Percentiles rank a stretch among this genome's conserved stretches.
Conservation (phyloP, 2,888 invertebrate genomes). For the Ischnura elegans region DNA sequence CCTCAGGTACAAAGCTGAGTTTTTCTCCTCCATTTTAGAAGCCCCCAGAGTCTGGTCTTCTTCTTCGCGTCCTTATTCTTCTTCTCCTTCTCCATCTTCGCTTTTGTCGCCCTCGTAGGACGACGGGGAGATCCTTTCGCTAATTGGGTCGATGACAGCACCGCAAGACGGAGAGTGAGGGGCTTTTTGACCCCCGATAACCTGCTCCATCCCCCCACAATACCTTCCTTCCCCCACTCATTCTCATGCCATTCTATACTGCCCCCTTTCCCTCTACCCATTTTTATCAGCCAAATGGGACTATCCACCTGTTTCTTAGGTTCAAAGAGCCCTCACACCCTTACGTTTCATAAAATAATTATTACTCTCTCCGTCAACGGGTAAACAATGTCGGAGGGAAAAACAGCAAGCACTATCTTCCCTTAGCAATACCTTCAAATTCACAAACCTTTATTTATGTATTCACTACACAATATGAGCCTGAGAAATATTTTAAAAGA, state of each 20-base stretch:
- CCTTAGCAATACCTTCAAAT: too few species aligned
- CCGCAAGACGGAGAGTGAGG: background rate
- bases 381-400: too few species aligned
- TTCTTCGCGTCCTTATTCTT: background rate
- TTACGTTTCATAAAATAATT: too few species aligned
- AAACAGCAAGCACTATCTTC: too few species aligned
- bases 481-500: too few species aligned
- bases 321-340: background rate
- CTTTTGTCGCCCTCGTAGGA: background rate
- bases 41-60: background rate
- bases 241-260: too few species aligned
- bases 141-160: background rate
- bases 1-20: too few species aligned
- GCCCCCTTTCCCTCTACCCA: background rate
- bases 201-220: background rate
- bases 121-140: background rate
- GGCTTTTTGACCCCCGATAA: background rate
- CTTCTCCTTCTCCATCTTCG: background rate
- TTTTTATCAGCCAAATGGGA: background rate
- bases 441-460: too few species aligned
- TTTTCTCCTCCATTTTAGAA: too few species aligned
- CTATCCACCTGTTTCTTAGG: background rate
- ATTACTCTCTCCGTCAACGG: too few species aligned
- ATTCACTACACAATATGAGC: too few species aligned
- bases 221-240: background rate